Evolutionary conservation across 1,140 invertebrate genomes (phyloP), one percentile per base, ranked within the genome.

Genomic region (Ooceraea biroi): DNA sequence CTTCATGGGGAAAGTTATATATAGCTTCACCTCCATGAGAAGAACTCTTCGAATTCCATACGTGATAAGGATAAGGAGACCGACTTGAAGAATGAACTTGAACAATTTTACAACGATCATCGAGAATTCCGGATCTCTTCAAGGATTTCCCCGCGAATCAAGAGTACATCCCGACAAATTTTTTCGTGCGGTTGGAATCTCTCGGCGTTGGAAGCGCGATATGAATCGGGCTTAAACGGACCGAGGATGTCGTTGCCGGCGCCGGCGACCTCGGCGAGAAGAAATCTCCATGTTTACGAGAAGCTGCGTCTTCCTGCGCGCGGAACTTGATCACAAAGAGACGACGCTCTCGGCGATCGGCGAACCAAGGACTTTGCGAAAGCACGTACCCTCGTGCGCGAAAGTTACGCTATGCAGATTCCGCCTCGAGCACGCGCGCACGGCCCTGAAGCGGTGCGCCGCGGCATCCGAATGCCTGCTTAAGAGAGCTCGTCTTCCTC

Each of bases 401-500:
- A 80, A 71, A 72, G 72, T 83, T 66, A 76, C 58, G 55, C 52
- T 76, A 48, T 48, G 50, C 50, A 73, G 73, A 88, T 88, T 76
- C 63, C 82, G 41, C 50, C 22, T 80, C 71, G 50, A 52, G 50
- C 50, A 5, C 14, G 36, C 63, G 12, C 48, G 74, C 66, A 27
- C 76, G 69, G 50, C 72, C 65, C 71, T 68, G 69, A 76, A 77
- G 48, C 78, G 46, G 46, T 52, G 22, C 78, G 82, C 44, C 36
- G 76, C 57, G 85, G 85, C 86, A 89, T 88, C 85, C 73, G 84
- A 88, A 87, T 86, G 85, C 66, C 85, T 73, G 73, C 85, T 88
- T 87, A 87, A 88, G 71, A 88, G 71, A 87, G 73, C 85, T 86
- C 72, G 60, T 84, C 50, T 36, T 36, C 36, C 61, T 52, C 57